Conservation (phyloP, 2,797 vertebrate genomes). For the Darevskia mixta region DNA sequence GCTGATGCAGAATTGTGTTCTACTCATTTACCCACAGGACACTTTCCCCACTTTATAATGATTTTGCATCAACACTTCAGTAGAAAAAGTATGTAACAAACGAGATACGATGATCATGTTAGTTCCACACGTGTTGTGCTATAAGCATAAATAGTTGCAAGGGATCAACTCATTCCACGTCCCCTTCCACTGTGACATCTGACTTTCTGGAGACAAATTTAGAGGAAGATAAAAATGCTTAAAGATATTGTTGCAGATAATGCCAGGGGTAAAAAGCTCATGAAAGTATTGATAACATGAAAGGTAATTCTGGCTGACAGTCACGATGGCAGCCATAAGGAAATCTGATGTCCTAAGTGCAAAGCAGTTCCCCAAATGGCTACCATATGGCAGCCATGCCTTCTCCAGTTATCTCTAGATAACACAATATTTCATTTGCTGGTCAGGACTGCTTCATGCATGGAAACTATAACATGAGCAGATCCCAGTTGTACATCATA, state of each 20-base stretch:
- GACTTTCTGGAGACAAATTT: neutral
- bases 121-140: neutral
- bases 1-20: neutral
- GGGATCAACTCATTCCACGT: neutral
- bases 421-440: neutral
- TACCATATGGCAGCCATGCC: neutral
- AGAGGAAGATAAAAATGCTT: neutral
- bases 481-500: neutral
- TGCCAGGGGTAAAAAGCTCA: neutral
- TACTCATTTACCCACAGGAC: neutral
- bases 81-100: neutral
- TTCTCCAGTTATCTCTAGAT: neutral
- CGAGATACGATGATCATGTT: neutral
- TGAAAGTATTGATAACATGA: neutral
- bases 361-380: neutral
- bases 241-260: neutral
- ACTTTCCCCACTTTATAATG: slow-evolving; percentile 16
- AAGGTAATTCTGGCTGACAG: neutral
- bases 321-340: neutral
- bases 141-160: neutral
- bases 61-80: neutral
- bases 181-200: neutral
- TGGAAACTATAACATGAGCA: neutral
- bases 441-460: neutral
- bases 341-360: neutral